Evolutionary conservation across 2,888 invertebrate species (phyloP).

Genomic region (Ectemnius lituratus): DNA sequence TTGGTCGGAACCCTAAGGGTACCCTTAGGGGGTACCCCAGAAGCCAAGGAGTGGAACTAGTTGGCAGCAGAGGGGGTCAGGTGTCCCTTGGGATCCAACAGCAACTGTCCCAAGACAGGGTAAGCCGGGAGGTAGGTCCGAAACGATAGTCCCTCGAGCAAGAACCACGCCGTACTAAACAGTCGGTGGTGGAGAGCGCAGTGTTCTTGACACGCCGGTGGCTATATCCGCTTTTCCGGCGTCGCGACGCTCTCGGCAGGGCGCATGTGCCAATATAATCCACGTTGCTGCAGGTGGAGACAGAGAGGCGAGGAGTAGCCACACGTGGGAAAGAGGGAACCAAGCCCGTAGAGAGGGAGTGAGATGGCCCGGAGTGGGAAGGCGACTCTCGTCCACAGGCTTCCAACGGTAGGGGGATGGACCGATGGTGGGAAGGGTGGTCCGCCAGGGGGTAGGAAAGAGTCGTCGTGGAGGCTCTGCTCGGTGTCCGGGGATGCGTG

Average conservation of each 20-base stretch:
- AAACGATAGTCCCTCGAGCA: constrained; percentile 27
- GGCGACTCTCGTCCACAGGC: too few relatives aligned
- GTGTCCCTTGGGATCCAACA: too few relatives aligned
- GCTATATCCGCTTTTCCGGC: constrained; percentile 59
- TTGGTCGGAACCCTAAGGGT: too few relatives aligned
- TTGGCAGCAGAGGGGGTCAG: too few relatives aligned
- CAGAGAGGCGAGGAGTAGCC: constrained; percentile 19
- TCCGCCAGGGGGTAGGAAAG: constrained; percentile 12
- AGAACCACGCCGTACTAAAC: constrained; percentile 72
- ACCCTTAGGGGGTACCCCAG: too few relatives aligned
- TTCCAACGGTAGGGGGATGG: neutral
- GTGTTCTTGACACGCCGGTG: constrained; percentile 71
- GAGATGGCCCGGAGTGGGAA: neutral
- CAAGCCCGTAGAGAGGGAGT: neutral
- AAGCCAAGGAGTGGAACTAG: too few relatives aligned
- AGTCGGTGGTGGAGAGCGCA: constrained; percentile 63
- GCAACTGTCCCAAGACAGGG: too few relatives aligned
- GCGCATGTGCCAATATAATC: constrained; percentile 77
- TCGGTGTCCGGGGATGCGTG: constrained; percentile 15
- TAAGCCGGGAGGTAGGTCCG: too few relatives aligned
- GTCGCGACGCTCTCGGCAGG: constrained; percentile 61
- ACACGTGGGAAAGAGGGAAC: constrained; percentile 30
- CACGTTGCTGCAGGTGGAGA: constrained; percentile 54
- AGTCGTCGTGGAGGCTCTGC: constrained; percentile 16
- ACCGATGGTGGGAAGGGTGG: neutral